Conservation (phyloP, 2,113 vertebrate species). For the Pelecanoides urinatrix region DNA sequence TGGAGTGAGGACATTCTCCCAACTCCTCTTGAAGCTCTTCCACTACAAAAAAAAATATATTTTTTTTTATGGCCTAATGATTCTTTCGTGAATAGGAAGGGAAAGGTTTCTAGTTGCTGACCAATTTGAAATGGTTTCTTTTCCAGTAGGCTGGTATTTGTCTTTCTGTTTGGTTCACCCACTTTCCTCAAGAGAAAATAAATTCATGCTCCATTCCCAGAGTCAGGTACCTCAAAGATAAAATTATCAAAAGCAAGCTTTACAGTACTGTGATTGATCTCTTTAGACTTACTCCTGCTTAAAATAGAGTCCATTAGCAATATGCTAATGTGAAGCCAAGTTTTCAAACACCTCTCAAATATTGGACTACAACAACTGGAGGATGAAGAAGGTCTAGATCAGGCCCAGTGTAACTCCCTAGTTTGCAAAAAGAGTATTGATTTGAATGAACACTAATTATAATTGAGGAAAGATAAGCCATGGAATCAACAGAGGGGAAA, state of each 20-base stretch:
- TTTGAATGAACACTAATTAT: constrained; percentile 40
- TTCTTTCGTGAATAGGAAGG: neutral
- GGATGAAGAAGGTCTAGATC: neutral
- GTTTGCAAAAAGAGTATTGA: neutral
- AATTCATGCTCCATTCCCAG: neutral
- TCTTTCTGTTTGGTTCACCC: neutral
- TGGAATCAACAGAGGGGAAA: constrained; percentile 47
- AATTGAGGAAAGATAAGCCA: constrained; percentile 13
- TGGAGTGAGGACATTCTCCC: neutral
- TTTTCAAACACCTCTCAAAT: neutral
- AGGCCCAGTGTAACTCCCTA: neutral
- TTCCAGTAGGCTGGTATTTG: neutral
- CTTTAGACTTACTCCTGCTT: neutral
- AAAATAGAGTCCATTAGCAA: neutral
- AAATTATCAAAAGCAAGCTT: neutral
- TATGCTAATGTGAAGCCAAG: neutral
- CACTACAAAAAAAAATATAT: neutral
- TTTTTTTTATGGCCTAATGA: neutral
- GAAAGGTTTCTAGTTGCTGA: neutral
- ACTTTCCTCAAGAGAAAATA: neutral
- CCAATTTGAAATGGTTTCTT: neutral
- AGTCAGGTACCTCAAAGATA: neutral
- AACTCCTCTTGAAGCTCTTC: neutral
- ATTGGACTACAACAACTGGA: neutral
- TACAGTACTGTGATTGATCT: neutral